Percentiles rank a stretch among this genome's conserved stretches.
Conservation (phyloP, 1,140 invertebrate genomes). For the Drosophila persimilis region DNA sequence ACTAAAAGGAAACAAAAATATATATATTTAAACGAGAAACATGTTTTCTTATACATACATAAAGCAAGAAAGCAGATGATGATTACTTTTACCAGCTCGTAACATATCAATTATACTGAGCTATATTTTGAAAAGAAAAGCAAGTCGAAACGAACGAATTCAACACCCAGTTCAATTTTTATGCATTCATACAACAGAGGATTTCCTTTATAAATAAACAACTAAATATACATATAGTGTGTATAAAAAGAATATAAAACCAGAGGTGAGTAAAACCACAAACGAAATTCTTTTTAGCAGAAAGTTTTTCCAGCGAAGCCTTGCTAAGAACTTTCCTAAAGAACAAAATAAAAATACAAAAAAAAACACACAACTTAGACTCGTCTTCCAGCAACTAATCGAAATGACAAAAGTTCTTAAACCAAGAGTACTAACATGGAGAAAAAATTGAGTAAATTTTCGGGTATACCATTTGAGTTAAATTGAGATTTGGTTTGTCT, state of each 20-base stretch:
- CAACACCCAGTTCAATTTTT: slow-evolving; percentile 71
- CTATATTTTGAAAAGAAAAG: slow-evolving; percentile 56
- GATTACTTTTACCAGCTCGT: slow-evolving; percentile 66
- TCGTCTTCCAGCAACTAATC: slow-evolving; percentile 79
- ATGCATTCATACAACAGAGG: slow-evolving; percentile 41
- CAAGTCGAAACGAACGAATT: slow-evolving; percentile 61
- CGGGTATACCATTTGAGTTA: slow-evolving; percentile 12
- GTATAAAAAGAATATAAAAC: slow-evolving; percentile 27
- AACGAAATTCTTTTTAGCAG: slow-evolving; percentile 36
- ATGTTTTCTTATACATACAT: slow-evolving; percentile 53
- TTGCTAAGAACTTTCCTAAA: slow-evolving; percentile 31
- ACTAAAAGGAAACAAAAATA: slow-evolving; percentile 34
- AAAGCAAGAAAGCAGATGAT: slow-evolving; percentile 26
- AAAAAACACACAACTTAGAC: slow-evolving; percentile 65
- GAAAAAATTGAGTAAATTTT: slow-evolving; percentile 19
- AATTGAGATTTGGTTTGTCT: slow-evolving; percentile 12
- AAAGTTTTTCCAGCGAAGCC: slow-evolving; percentile 7
- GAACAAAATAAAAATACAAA: no score
- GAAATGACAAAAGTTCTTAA: slow-evolving; percentile 62
- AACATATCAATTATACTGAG: slow-evolving; percentile 78
- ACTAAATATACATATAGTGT: slow-evolving; percentile 5
- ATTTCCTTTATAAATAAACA: slow-evolving; percentile 39
- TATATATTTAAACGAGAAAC: slow-evolving; percentile 41
- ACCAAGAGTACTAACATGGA: slow-evolving; percentile 37
- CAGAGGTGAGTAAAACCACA: slow-evolving; percentile 68